These are phyloP conservation scores for Poeciliopsis occidentalis DNA, from an alignment of 2,113 vertebrate genomes.

Conservation along the genomic window DNA sequence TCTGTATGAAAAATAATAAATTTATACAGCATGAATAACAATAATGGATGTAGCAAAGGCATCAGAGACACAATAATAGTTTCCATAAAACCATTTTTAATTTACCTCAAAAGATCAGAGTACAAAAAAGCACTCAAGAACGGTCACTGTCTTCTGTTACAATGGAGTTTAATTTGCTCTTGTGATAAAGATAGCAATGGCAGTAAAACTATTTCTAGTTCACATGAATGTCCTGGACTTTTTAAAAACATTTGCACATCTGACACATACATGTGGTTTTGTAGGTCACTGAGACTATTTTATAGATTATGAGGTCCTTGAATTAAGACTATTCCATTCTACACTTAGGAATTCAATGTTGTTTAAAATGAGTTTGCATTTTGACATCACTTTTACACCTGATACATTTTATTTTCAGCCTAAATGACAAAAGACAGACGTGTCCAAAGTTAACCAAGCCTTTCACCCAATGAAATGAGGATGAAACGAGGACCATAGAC, in stretches of 20 bases:
- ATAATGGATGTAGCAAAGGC: no score
- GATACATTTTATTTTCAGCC: background rate
- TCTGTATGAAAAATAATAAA: background rate
- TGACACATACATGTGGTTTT: background rate
- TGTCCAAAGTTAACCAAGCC: background rate
- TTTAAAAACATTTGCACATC: background rate
- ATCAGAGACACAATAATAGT: no score
- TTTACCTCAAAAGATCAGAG: background rate
- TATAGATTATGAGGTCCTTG: background rate
- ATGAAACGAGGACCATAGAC: no score
- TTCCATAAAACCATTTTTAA: no score
- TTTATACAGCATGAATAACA: no score
- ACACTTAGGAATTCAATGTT: background rate
- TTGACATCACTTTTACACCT: background rate
- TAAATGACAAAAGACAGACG: background rate
- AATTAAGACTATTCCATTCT: background rate
- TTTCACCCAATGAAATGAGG: no score
- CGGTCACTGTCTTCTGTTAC: background rate
- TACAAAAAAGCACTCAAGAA: background rate
- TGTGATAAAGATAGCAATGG: background rate
- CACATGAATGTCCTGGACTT: background rate
- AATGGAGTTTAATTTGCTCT: background rate
- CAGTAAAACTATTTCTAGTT: background rate
- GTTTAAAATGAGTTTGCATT: background rate
- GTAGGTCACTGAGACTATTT: background rate